Conservation (phyloP, 2,797 vertebrate genomes). For the Syngnathus acus region DNA sequence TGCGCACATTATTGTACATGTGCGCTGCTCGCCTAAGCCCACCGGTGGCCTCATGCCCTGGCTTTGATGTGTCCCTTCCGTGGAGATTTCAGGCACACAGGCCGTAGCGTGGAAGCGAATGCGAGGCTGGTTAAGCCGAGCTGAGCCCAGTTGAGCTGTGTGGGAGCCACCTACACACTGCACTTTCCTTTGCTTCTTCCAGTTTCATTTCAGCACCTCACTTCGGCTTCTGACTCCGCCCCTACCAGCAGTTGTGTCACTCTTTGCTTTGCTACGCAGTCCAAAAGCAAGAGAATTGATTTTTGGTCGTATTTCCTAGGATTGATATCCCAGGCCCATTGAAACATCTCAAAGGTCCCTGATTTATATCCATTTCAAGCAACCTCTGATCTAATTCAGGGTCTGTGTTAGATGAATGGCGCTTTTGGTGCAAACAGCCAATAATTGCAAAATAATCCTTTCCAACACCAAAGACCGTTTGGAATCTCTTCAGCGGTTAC, state of each 20-base stretch:
- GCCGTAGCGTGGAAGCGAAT: conserved; percentile 48
- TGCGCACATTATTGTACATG: conserved; percentile 36
- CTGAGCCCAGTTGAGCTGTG: conserved; percentile 36
- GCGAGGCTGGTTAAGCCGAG: conserved; percentile 34
- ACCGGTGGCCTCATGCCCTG: conserved; percentile 49
- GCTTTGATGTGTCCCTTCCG: conserved; percentile 69
- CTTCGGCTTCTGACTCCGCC: conserved; percentile 22
- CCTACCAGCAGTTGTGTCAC: conserved; percentile 15
- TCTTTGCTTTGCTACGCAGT: background rate
- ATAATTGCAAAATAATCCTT: background rate
- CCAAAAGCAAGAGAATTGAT: background rate
- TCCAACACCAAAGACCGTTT: background rate
- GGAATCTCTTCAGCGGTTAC: background rate
- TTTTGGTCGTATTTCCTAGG: background rate
- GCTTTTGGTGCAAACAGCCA: background rate
- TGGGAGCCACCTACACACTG: conserved; percentile 59
- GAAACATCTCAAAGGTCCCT: background rate
- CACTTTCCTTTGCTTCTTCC: conserved; percentile 46
- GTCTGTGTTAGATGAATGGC: background rate
- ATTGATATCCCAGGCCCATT: background rate
- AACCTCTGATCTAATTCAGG: background rate
- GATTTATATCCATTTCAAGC: background rate
- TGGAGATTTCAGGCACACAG: conserved; percentile 53
- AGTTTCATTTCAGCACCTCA: conserved; percentile 46
- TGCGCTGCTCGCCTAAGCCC: conserved; percentile 36